Evolutionary conservation across 2,113 vertebrate genomes (phyloP).

Genomic region (Thamnaconus septentrionalis): DNA sequence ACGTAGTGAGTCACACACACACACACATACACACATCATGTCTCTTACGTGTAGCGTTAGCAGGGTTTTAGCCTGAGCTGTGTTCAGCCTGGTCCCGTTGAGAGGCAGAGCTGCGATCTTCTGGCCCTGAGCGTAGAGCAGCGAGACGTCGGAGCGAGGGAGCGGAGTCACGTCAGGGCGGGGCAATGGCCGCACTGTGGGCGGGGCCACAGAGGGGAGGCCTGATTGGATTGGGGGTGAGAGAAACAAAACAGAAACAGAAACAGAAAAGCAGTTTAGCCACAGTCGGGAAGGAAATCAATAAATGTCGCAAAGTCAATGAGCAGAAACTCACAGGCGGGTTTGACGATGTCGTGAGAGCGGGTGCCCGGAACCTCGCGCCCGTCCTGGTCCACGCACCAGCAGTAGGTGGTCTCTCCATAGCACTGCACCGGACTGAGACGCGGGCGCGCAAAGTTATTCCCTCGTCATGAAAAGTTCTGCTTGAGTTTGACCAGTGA

Average conservation of each 20-base stretch:
- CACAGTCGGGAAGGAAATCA: not conserved
- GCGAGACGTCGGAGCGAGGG: constrained; percentile 73
- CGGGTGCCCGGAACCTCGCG: constrained; percentile 86
- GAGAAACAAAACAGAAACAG: not conserved
- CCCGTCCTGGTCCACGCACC: constrained; percentile 91
- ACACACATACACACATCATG: not conserved
- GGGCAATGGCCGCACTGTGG: constrained; percentile 76
- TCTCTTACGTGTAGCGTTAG: constrained; percentile 86
- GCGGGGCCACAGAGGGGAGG: constrained; percentile 84
- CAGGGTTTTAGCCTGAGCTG: constrained; percentile 81
- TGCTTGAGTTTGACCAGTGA: not conserved
- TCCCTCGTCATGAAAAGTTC: not conserved
- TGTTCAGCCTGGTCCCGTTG: constrained; percentile 84
- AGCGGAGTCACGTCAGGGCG: constrained; percentile 84
- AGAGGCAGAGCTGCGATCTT: constrained; percentile 91
- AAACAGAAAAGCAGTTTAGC: not conserved
- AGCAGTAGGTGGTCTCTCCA: constrained; percentile 90
- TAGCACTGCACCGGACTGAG: constrained; percentile 86
- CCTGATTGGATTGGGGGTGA: constrained; percentile 68
- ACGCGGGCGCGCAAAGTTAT: not conserved
- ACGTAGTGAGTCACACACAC: too few relatives aligned
- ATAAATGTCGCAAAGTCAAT: not conserved
- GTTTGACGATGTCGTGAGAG: constrained; percentile 81
- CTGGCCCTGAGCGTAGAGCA: constrained; percentile 96
- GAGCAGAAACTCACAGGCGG: constrained; percentile 82